Percentiles rank a stretch among this genome's conserved stretches.
Evolutionary conservation across 2,888 invertebrate species (phyloP).

Genomic region (Scaptomyza tumidula): DNA sequence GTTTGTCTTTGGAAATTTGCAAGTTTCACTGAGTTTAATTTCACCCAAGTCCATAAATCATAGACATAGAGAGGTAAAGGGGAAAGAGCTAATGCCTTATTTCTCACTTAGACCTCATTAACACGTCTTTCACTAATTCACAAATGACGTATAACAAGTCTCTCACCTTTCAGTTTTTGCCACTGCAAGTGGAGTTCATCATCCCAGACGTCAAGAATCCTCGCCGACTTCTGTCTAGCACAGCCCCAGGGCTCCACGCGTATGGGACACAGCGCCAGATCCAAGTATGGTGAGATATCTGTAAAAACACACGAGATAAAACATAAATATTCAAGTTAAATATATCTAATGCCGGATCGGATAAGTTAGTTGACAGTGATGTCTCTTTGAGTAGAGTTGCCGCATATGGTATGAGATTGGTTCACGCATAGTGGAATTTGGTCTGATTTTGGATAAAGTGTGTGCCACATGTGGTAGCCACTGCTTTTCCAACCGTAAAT

Average conservation of each 20-base stretch:
- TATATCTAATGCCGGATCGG: background rate
- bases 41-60: conserved; percentile 28
- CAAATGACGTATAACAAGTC: background rate
- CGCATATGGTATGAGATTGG: conserved; percentile 14
- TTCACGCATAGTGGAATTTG: conserved; percentile 41
- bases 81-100: conserved; percentile 15
- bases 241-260: conserved; percentile 86
- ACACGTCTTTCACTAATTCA: conserved; percentile 35
- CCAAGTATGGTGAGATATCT: conserved; percentile 86
- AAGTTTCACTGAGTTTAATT: conserved; percentile 54
- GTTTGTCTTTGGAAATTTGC: conserved; percentile 16
- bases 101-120: conserved; percentile 29
- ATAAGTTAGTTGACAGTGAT: too few species aligned
- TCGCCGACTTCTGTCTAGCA: conserved; percentile 86
- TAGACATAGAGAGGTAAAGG: conserved; percentile 5
- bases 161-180: conserved; percentile 83
- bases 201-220: conserved; percentile 85
- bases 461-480: conserved; percentile 36
- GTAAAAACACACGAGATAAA: conserved; percentile 18
- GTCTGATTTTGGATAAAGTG: conserved; percentile 60
- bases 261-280: conserved; percentile 86
- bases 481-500: conserved; percentile 63
- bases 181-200: conserved; percentile 79
- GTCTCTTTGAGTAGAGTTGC: conserved; percentile 2
- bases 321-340: conserved; percentile 8